A percentile compares a stretch with the other conserved stretches of the same genome.
Conservation (phyloP, 2,113 vertebrate species). For the Phylloscopus trochiloides region DNA sequence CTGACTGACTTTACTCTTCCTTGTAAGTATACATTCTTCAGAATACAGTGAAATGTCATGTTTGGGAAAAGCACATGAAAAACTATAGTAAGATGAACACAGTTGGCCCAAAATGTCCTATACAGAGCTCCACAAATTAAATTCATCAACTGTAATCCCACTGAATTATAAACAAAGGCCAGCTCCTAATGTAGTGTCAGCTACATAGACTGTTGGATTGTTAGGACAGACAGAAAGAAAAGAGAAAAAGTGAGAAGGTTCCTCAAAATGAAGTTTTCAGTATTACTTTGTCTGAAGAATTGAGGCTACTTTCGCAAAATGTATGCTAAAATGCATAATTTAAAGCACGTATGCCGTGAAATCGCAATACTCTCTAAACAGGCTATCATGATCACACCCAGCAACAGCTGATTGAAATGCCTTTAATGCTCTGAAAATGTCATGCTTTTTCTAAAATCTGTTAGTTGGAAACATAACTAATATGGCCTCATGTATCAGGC, state of each 20-base stretch:
- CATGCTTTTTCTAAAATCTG: background rate
- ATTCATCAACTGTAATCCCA: background rate
- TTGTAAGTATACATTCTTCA: background rate
- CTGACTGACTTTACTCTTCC: background rate
- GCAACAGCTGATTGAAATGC: background rate
- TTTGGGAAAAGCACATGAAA: background rate
- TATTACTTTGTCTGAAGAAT: background rate
- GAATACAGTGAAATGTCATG: background rate
- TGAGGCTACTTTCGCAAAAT: background rate
- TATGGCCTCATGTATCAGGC: background rate
- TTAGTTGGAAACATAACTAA: background rate
- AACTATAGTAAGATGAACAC: background rate
- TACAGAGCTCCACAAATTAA: background rate
- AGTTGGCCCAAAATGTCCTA: background rate
- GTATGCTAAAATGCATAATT: background rate
- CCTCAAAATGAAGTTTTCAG: background rate
- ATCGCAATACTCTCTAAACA: background rate
- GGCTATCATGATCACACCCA: background rate
- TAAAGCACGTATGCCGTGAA: background rate
- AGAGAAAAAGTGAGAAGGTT: background rate
- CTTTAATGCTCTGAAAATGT: background rate
- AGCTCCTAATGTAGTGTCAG: background rate
- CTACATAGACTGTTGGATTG: background rate
- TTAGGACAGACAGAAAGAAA: background rate
- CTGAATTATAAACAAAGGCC: background rate